phyloP scores from a whole-genome alignment of 92 coral and sea anemone genomes.

The Porites lobata region DNA sequence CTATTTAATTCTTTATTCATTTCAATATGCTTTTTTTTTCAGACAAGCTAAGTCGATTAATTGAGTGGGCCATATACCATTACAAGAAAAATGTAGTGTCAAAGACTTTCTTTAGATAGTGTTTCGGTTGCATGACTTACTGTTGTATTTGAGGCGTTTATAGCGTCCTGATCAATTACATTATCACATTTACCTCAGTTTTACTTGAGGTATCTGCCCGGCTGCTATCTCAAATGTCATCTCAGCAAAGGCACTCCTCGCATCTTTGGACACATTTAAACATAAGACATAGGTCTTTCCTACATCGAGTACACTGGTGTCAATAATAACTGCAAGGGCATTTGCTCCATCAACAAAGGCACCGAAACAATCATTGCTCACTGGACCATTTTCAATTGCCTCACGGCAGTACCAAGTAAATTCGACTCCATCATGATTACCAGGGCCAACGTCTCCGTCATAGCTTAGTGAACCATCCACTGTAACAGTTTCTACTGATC shows the following conservation, averaged over 20 bases:
- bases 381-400: neutral
- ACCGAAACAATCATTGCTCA: slow-evolving; percentile 33
- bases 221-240: slow-evolving; percentile 31
- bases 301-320: slow-evolving; percentile 2
- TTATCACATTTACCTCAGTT: neutral
- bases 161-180: neutral
- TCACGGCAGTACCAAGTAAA: slow-evolving; percentile 63
- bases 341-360: neutral
- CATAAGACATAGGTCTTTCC: neutral
- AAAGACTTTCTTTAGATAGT: too few species aligned
- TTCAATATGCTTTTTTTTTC: too few species aligned
- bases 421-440: slow-evolving; percentile 35
- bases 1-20: too few species aligned
- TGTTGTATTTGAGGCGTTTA: neutral
- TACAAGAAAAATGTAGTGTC: too few species aligned
- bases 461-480: slow-evolving; percentile 61
- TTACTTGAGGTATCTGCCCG: slow-evolving; percentile 43
- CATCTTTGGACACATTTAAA: slow-evolving; percentile 21
- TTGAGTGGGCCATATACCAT: too few species aligned
- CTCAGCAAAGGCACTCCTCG: slow-evolving; percentile 9
- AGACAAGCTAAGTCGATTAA: too few species aligned
- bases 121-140: too few species aligned
- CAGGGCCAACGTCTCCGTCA: slow-evolving; percentile 56
- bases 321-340: neutral
- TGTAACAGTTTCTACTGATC: slow-evolving; percentile 22